These are phyloP conservation scores for Polypterus senegalus DNA, from an alignment of 2,113 vertebrate species.

Conservation along the genomic window DNA sequence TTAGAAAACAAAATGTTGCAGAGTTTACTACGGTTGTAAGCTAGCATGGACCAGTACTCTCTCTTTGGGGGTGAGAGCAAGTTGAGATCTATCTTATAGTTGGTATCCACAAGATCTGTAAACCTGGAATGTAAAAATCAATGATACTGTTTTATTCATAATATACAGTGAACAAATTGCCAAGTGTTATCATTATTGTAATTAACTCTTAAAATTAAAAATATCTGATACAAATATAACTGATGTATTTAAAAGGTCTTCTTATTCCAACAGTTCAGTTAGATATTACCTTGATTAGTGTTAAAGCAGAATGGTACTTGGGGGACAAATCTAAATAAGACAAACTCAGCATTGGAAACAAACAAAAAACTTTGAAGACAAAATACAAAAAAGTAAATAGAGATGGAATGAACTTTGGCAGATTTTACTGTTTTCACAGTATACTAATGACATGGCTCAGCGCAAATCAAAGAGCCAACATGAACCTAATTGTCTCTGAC, in stretches of 20 bases:
- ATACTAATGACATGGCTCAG: slow-evolving; percentile 57
- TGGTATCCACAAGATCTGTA: slow-evolving; percentile 71
- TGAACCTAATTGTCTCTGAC: slow-evolving; percentile 95
- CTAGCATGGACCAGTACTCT: slow-evolving; percentile 89
- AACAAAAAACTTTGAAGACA: background rate
- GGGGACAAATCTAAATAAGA: slow-evolving; percentile 4
- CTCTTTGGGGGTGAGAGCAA: slow-evolving; percentile 70
- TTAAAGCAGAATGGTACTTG: background rate
- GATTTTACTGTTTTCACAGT: slow-evolving; percentile 61
- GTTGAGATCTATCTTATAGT: slow-evolving; percentile 69
- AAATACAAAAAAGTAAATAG: slow-evolving; percentile 8
- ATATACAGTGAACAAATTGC: background rate
- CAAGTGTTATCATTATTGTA: background rate
- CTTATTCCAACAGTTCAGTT: background rate
- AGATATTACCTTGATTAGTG: background rate
- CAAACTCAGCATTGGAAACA: slow-evolving; percentile 5
- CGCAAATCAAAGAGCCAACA: slow-evolving; percentile 92
- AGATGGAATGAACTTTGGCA: slow-evolving; percentile 22
- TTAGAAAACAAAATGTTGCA: slow-evolving; percentile 88
- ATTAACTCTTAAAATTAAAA: background rate
- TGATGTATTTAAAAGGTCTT: no score
- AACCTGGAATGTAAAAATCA: slow-evolving; percentile 52
- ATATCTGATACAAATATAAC: no score
- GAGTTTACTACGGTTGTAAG: slow-evolving; percentile 91
- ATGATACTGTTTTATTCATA: no score